Evolutionary conservation across 2,113 vertebrate species (phyloP), one percentile per base, ranked within the genome.

Genomic region (Merops nubicus): DNA sequence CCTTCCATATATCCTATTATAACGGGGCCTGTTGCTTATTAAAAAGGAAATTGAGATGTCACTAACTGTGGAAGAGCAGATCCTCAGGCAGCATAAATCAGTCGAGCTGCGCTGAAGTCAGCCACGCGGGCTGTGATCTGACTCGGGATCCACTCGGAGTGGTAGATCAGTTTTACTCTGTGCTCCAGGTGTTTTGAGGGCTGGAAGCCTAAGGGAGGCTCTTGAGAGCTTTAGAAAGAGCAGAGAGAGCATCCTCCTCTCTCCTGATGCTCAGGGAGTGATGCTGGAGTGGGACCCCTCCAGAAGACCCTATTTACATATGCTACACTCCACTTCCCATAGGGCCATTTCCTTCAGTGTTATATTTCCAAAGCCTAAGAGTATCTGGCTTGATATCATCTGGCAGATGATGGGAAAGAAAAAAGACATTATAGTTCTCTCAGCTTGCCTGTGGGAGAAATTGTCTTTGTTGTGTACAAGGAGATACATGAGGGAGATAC

Each of bases 1-100:
- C 86, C 57, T 96, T 96, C 93, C 47, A 76, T 87, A 95, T 75
- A 91, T 91, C 65, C 91, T 64, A 80, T 94, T 96, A 75, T 85
- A 94, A 36, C 9, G 63, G 51, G 62, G 62, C 69, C 80, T 93
- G 74, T 95, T 92, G 86, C 77, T 94, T 89, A 89, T 96, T 95
- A 89, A 88, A 95, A 96, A 93, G 68, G 72, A 96, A 96, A 94
- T 93, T 95, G 95, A 96, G 96, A 94, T 91, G 88, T 94, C 88
- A 81, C 79, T 85, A 60, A 48, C 59, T 88, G 82, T 69, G 45
- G 85, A 95, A 57, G 59, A 89, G 69, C 54, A 81, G 93, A 77
- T 94, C 90, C 86, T 95, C 59, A 21, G 76, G 81, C 89, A 85
- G 83, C 25, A 40, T 86, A 87, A 77, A 73, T 83, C 45, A 60